Evolutionary conservation across 2,113 vertebrate species (phyloP).

Genomic region (Rana temporaria): DNA sequence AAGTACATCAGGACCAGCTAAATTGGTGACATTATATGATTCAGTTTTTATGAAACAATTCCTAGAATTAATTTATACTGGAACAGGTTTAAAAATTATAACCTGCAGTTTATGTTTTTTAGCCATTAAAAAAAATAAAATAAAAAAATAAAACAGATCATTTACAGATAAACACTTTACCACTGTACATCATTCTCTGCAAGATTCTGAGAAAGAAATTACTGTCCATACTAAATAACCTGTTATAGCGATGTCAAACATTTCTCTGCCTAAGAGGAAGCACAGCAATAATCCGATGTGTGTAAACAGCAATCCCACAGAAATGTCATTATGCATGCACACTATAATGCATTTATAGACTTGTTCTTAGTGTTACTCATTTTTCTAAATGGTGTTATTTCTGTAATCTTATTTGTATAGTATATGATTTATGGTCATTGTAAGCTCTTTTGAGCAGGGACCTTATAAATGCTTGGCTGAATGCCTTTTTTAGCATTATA

Average conservation of each 20-base stretch:
- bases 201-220: conserved; percentile 27
- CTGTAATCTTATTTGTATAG: conserved; percentile 53
- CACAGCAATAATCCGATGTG: conserved; percentile 24
- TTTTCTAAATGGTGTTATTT: conserved; percentile 54
- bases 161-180: conserved; percentile 26
- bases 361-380: conserved; percentile 50
- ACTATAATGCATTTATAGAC: conserved; percentile 50
- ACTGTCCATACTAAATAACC: conserved; percentile 36
- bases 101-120: no score
- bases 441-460: conserved; percentile 26
- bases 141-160: background rate
- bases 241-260: conserved; percentile 34
- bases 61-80: no score
- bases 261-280: conserved; percentile 36
- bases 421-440: conserved; percentile 45
- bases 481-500: conserved; percentile 50
- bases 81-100: no score
- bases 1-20: no score
- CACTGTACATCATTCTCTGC: conserved; percentile 4
- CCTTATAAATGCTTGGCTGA: conserved; percentile 41
- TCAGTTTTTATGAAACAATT: no score
- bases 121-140: background rate
- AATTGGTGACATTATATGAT: no score
- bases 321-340: conserved; percentile 46
- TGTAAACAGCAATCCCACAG: conserved; percentile 38